Evolutionary conservation across 2,113 vertebrate species (phyloP).

Genomic region (Rhodinocichla rosea): DNA sequence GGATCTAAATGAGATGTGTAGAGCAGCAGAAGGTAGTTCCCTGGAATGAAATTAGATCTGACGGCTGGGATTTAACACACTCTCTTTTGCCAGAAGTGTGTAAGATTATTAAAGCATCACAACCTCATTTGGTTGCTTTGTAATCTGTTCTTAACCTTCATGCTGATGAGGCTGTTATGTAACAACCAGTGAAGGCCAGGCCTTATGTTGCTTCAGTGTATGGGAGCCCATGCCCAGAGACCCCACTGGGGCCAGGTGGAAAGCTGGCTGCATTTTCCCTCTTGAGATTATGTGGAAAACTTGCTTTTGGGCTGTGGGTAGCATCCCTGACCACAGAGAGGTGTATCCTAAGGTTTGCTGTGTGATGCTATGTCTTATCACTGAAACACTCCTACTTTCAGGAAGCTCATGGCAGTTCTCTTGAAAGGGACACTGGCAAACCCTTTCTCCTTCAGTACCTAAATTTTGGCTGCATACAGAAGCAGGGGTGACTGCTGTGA

Average conservation of each 20-base stretch:
- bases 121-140: not conserved
- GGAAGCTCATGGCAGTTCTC: not conserved
- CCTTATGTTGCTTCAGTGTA: not conserved
- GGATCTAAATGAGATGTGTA: not conserved
- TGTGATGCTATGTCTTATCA: not conserved
- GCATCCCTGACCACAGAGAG: not conserved
- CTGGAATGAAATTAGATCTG: not conserved
- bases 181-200: not conserved
- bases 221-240: not conserved
- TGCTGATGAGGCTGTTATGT: not conserved
- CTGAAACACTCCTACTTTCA: not conserved
- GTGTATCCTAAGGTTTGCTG: not conserved
- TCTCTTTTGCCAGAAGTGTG: not conserved
- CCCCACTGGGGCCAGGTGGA: not conserved
- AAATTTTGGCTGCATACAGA: not conserved
- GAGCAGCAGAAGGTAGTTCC: not conserved
- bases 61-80: not conserved
- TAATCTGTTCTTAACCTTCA: slow-evolving; percentile 23
- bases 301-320: not conserved
- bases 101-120: slow-evolving; percentile 12
- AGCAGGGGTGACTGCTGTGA: not conserved
- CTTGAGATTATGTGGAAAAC: not conserved
- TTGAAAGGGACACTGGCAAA: not conserved
- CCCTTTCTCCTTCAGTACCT: not conserved
- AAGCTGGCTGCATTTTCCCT: not conserved